Base-by-base conservation (phyloP, 30 jellyfish, hydroid and myxozoan genomes). In the Aurelia sp. region DNA sequence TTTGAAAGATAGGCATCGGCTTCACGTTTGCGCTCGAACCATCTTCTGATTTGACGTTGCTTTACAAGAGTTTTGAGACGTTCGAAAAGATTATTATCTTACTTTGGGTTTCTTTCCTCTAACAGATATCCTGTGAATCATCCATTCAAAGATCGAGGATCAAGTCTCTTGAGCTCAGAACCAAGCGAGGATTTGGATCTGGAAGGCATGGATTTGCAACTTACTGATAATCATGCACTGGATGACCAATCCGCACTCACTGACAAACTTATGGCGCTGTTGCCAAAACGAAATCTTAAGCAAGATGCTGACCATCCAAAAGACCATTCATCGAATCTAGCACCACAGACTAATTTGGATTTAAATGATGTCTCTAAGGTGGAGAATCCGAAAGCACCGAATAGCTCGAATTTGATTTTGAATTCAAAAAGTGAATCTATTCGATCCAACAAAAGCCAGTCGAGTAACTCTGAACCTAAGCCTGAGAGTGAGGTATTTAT, bases 131-230 rank as follows among this genome's bases (percentile, higher is more conserved):
- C 69, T 70, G 65, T 13, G 15, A 37, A 66, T 66, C 11, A 66
- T 20, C 50, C 48, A n/a, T 20, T 66, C 55, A 66, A 66, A n/a
- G 17, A 30, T 20, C 76, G 33, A 66, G 33, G 19, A 15, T 22
- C 48, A 13, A n/a, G 33, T 13, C 9, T 20, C 3, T 6, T 20
- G 7, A 66, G 48, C 76, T 22, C 48, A 20, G 76, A 66, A 5
- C 52, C 41, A 21, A 33, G 76, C 50, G 76, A 66, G 48, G 52
- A 66, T 66, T 66, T 66, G 52, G 52, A 66, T 66, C n/a, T 66
- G 0, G 21, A 20, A 3, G 52, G 21, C 55, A 33, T 20, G 48
- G 76, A 66, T 66, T 22, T 22, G 16, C 23, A 20, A 15, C 19
- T 66, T 61, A 61, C 23, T 11, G 76, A 20, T 30, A 66, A n/a